These are phyloP conservation scores for Acleris literana DNA, from an alignment of 2,888 invertebrate genomes.

Conservation along the genomic window DNA sequence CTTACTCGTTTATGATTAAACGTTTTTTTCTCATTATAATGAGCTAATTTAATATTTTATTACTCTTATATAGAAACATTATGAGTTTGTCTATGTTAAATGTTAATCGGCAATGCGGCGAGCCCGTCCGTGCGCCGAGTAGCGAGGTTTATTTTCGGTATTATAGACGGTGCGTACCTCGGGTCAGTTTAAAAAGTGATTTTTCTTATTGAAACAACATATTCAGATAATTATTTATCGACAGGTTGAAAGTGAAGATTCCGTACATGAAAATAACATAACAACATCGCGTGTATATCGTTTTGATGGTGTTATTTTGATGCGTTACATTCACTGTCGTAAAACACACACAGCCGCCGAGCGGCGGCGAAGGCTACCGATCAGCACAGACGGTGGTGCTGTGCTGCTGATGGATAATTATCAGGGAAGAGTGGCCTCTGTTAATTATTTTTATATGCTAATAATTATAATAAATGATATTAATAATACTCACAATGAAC, in stretches of 20 bases:
- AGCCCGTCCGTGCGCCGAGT: not conserved
- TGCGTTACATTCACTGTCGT: conserved; percentile 11
- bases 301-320: conserved; percentile 8
- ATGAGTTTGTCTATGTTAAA: conserved; percentile 30
- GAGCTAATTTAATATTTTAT: not conserved
- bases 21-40: conserved; percentile 7
- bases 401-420: not conserved
- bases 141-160: conserved; percentile 20
- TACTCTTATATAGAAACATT: not conserved
- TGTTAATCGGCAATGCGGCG: not conserved
- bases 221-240: conserved; percentile 4
- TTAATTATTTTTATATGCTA: too few relatives aligned
- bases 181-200: conserved; percentile 32
- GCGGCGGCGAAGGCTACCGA: not conserved
- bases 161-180: conserved; percentile 16
- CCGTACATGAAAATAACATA: conserved; percentile 13
- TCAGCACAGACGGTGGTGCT: not conserved
- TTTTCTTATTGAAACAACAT: conserved; percentile 24
- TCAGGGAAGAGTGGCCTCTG: too few relatives aligned
- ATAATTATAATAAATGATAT: too few relatives aligned
- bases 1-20: conserved; percentile 29
- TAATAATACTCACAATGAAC: not conserved
- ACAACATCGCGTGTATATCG: not conserved
- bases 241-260: conserved; percentile 17
- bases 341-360: conserved; percentile 10